phyloP scores from a whole-genome alignment of 2,888 invertebrate species.

The Tenthredo scrophulariae region DNA sequence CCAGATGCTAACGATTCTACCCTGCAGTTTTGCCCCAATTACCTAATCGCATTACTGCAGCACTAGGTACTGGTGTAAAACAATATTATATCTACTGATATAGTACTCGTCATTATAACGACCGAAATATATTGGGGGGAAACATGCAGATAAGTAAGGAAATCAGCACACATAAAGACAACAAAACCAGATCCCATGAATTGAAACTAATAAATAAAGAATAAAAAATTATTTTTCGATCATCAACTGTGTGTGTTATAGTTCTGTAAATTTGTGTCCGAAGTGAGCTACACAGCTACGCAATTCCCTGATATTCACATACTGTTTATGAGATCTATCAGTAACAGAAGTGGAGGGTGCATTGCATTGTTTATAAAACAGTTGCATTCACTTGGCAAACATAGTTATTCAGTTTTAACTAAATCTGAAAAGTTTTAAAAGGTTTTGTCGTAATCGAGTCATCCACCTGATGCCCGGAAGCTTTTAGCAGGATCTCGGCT shows the following conservation, averaged over 20 bases:
- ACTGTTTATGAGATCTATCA: neutral
- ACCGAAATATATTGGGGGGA: neutral
- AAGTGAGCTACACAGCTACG: neutral
- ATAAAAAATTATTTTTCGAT: neutral
- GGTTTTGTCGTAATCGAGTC: slow-evolving; percentile 47
- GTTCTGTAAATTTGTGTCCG: neutral
- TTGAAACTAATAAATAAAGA: neutral
- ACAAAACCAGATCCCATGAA: neutral
- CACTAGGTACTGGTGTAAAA: neutral
- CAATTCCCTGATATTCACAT: neutral
- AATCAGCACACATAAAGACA: neutral
- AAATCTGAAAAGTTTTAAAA: slow-evolving; percentile 48
- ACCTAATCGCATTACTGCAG: slow-evolving; percentile 32
- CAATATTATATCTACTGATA: neutral
- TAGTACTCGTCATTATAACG: neutral
- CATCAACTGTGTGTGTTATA: neutral
- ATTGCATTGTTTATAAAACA: neutral
- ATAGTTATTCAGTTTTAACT: slow-evolving; percentile 46
- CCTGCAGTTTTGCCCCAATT: slow-evolving; percentile 41
- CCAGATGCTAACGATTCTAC: neutral
- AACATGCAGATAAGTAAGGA: neutral
- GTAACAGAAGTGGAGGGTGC: neutral
- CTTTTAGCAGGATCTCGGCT: slow-evolving; percentile 41
- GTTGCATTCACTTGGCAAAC: neutral
- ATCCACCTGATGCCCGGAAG: slow-evolving; percentile 46